phyloP scores from a whole-genome alignment of 1,140 invertebrate genomes.

The Ceratina australensis region DNA sequence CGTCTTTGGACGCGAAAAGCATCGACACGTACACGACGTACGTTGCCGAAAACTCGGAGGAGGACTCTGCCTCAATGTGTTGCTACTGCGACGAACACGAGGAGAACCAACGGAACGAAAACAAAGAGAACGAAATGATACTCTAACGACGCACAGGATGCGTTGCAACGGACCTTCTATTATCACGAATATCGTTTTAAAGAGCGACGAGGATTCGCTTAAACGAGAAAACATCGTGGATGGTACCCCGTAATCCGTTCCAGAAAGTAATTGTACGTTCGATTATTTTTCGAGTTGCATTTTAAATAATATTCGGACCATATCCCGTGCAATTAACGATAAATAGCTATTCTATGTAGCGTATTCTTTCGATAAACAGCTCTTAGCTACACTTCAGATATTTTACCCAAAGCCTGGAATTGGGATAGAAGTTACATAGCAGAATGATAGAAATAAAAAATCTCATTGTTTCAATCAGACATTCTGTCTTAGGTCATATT shows the following conservation, averaged over 20 bases:
- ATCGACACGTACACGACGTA: conserved; percentile 76
- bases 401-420: too few species aligned
- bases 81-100: conserved; percentile 75
- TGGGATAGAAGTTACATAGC: too few species aligned
- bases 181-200: neutral
- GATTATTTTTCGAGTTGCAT: conserved; percentile 36
- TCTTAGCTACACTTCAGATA: too few species aligned
- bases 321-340: neutral
- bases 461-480: too few species aligned
- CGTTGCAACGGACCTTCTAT: neutral
- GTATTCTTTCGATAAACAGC: too few species aligned
- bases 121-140: conserved; percentile 77
- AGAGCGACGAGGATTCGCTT: neutral
- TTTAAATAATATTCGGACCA: conserved; percentile 27
- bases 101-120: conserved; percentile 77
- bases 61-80: conserved; percentile 67
- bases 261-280: conserved; percentile 9
- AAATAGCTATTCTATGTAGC: too few species aligned
- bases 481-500: too few species aligned
- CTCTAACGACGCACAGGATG: conserved; percentile 62
- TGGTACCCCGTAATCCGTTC: conserved; percentile 41
- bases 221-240: neutral
- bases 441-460: too few species aligned
- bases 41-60: conserved; percentile 65
- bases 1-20: conserved; percentile 73